phyloP scores from a whole-genome alignment of 1,140 invertebrate species.

The Meloidogyne exigua region DNA sequence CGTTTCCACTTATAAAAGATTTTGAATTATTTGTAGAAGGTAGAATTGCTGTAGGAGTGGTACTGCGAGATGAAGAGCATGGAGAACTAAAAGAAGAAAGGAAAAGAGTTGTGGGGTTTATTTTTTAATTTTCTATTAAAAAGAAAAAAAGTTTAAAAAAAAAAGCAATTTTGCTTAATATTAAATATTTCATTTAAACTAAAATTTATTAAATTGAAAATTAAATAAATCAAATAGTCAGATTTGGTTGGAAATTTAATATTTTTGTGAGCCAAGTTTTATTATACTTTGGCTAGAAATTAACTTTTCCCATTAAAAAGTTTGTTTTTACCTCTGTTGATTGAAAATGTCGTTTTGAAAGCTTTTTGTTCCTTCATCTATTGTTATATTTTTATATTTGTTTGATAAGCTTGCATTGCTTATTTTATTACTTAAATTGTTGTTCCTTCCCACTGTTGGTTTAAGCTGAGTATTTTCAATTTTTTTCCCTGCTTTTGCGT shows the following conservation, averaged over 20 bases:
- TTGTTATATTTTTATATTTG: not conserved
- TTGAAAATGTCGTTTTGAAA: not conserved
- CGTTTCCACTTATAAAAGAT: not conserved
- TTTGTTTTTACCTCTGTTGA: not conserved
- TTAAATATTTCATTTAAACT: not conserved
- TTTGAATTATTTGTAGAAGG: not conserved
- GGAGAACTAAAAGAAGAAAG: not conserved
- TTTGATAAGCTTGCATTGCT: not conserved
- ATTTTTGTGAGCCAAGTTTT: not conserved
- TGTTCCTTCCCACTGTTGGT: not conserved
- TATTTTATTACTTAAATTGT: not conserved
- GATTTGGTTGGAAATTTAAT: no score
- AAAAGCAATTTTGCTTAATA: not conserved
- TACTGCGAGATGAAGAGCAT: slow-evolving; percentile 10
- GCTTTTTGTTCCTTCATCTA: not conserved
- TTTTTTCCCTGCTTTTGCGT: not conserved
- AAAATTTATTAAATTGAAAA: not conserved
- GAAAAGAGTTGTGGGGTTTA: no score
- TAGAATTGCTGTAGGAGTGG: not conserved
- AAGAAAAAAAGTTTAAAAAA: no score
- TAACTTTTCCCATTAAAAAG: no score
- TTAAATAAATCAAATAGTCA: no score
- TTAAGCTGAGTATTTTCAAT: not conserved
- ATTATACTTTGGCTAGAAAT: no score
- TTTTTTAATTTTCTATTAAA: no score